Conservation (phyloP, 35 echinoderm and acorn worm species). For the Acanthaster planci region DNA sequence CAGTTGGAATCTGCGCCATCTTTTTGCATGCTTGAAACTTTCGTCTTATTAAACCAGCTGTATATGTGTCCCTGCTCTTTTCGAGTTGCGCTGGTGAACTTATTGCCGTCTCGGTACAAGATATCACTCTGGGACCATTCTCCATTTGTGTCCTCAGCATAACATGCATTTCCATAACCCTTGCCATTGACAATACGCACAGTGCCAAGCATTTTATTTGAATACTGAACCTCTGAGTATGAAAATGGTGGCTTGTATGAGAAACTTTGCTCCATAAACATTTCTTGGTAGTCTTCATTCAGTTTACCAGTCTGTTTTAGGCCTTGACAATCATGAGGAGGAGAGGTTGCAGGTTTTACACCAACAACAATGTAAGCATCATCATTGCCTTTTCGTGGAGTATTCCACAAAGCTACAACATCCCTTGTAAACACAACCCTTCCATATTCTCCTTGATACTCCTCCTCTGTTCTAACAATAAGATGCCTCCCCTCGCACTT, state of each 20-base stretch:
- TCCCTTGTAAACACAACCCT: slow-evolving; percentile 9
- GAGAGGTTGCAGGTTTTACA: not conserved
- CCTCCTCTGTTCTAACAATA: slow-evolving; percentile 9
- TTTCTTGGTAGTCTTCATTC: slow-evolving; percentile 10
- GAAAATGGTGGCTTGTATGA: slow-evolving; percentile 15
- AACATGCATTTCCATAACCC: slow-evolving; percentile 22
- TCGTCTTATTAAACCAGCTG: slow-evolving; percentile 2
- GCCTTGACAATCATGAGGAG: slow-evolving; percentile 2
- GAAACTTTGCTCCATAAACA: slow-evolving; percentile 16
- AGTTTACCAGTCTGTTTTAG: slow-evolving; percentile 23
- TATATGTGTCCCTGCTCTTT: not conserved
- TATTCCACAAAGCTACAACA: slow-evolving; percentile 54
- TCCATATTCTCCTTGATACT: not conserved
- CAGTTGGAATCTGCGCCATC: not conserved
- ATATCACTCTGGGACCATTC: slow-evolving; percentile 1
- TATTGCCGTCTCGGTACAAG: not conserved
- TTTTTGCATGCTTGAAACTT: not conserved
- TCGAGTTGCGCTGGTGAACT: not conserved
- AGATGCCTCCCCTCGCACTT: not conserved
- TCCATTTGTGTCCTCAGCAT: not conserved
- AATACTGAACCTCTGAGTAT: slow-evolving; percentile 27
- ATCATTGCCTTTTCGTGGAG: slow-evolving; percentile 32
- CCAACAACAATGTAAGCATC: slow-evolving; percentile 35
- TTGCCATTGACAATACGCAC: slow-evolving; percentile 15
- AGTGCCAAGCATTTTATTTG: slow-evolving; percentile 31